These are phyloP conservation scores for Microvelia longipes DNA, from an alignment of 1,140 invertebrate species.

Conservation along the genomic window DNA sequence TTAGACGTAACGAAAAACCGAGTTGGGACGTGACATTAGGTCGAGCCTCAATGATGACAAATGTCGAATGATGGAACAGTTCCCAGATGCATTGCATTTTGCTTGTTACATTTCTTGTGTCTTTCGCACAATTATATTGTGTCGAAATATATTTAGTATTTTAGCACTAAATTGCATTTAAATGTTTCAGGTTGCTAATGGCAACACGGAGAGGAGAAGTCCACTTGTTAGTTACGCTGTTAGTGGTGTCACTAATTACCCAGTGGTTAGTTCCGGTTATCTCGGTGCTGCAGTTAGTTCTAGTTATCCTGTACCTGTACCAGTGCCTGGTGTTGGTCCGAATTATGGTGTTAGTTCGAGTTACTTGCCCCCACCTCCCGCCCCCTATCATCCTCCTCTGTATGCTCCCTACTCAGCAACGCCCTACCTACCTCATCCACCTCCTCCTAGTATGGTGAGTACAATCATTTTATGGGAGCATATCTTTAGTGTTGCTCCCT, in stretches of 20 bases:
- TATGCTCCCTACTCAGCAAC: constrained; percentile 53
- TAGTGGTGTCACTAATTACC: background rate
- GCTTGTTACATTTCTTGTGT: too few species aligned
- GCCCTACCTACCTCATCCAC: constrained; percentile 38
- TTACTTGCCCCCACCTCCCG: constrained; percentile 23
- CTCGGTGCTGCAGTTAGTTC: background rate
- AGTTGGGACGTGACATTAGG: too few species aligned
- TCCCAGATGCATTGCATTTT: too few species aligned
- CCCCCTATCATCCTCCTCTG: constrained; percentile 42
- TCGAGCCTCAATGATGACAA: too few species aligned
- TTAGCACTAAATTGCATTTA: background rate
- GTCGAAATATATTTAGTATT: too few species aligned
- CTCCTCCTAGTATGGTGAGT: constrained; percentile 35
- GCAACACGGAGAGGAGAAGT: background rate
- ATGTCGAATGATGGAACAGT: too few species aligned
- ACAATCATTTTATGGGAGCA: constrained; percentile 6
- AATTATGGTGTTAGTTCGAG: background rate
- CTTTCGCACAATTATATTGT: too few species aligned
- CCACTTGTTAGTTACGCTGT: background rate
- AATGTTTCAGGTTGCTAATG: background rate
- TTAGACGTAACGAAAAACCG: too few species aligned
- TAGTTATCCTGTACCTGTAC: background rate
- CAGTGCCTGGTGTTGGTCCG: background rate
- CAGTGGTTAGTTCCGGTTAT: background rate
- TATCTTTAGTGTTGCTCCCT: background rate